Percentiles rank a stretch among this genome's conserved stretches.
These are phyloP conservation scores for Prenolepis imparis DNA, from an alignment of 2,888 invertebrate species.

Conservation along the genomic window DNA sequence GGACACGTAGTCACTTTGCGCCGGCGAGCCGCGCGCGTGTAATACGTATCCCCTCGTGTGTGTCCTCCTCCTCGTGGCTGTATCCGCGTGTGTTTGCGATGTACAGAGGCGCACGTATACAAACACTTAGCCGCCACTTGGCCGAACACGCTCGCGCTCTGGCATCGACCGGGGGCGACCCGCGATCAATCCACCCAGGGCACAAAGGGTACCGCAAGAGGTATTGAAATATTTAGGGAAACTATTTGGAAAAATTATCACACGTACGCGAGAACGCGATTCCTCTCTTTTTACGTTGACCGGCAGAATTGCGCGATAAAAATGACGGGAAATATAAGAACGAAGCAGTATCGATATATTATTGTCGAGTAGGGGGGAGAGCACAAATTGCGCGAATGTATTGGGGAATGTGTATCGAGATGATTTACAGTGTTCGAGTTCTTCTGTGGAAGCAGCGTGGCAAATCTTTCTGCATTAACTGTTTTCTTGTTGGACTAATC, in stretches of 20 bases:
- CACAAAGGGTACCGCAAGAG: neutral
- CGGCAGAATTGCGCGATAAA: neutral
- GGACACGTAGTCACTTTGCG: conserved; percentile 84
- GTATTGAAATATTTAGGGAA: neutral
- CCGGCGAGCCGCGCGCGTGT: conserved; percentile 61
- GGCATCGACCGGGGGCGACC: neutral
- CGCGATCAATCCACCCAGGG: conserved; percentile 13
- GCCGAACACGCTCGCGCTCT: conserved; percentile 13
- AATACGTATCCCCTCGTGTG: conserved; percentile 41
- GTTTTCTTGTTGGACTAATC: conserved; percentile 68
- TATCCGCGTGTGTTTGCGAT: conserved; percentile 32
- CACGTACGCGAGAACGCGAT: neutral
- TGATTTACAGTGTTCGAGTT: conserved; percentile 49
- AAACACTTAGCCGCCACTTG: conserved; percentile 50
- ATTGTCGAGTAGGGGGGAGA: neutral
- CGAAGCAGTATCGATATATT: neutral
- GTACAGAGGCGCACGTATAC: conserved; percentile 51
- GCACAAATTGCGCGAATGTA: conserved; percentile 9
- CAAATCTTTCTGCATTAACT: conserved; percentile 65
- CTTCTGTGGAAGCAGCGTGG: conserved; percentile 45
- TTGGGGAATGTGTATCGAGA: conserved; percentile 2
- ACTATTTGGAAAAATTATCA: neutral
- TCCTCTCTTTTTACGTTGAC: neutral
- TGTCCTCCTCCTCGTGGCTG: conserved; percentile 4
- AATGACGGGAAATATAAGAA: conserved; percentile 1